Evolutionary conservation across 53 echinoderm and acorn worm genomes (phyloP), one percentile per base, ranked within the genome.

Genomic region (Holothuria leucospilota): DNA sequence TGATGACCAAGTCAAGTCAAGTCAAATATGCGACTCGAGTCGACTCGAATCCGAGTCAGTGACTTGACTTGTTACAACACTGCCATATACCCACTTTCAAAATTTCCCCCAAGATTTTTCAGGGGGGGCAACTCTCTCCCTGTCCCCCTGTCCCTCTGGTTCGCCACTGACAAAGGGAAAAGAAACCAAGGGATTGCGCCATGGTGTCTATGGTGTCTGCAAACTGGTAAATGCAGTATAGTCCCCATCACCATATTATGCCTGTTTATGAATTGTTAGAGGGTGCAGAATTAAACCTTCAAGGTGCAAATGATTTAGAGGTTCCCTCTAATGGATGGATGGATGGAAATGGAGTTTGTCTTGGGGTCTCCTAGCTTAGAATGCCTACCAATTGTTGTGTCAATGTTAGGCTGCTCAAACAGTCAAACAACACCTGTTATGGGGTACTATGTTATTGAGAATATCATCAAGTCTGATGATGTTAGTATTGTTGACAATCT

Each of bases 401-500:
- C 82, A n/a, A 24, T 14, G 59, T 29, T 59, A 59, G 8, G 82
- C 60, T 56, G 58, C 60, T 8, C 25, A 20, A 26, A 20, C 62
- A 59, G 53, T 26, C n/a, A 8, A 61, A n/a, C 53, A 18, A 81
- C 62, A 23, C 82, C 82, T 11, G 24, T 81, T 41, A 81, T 81
- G 8, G 82, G 82, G 28, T 81, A 81, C 38, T 59, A 81, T 81
- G 82, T 60, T 3, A 81, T 81, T 24, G 82, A 81, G 62, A 26
- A 7, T 21, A 26, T 63, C 26, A 11, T 63, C 63, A 63, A 23
- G 63, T 63, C 63, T 23, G 6, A 63, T 63, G 63, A 21, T 6
- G 12, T 7, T 26, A 11, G 6, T 42, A 42, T n/a, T n/a, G n/a
- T 42, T 42, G 42, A 42, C 42, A 42, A 9, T 42, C 42, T 42